These are phyloP conservation scores for Rousettus madagascariensis DNA, from an alignment of 2,797 vertebrate species.

Conservation along the genomic window DNA sequence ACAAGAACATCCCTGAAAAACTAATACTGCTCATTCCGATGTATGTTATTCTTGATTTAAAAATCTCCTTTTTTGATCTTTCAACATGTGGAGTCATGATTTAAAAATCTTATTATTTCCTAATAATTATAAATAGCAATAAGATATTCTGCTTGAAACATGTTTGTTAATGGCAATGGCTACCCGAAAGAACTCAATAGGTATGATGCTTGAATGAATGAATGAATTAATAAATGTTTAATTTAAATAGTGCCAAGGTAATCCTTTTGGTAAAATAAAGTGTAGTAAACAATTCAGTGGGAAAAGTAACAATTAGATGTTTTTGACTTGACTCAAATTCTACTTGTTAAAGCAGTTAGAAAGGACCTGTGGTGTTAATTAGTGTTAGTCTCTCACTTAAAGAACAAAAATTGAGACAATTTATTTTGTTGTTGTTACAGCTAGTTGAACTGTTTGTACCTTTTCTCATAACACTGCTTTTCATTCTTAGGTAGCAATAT, in stretches of 20 bases:
- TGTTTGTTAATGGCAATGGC: not conserved
- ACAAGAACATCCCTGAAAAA: not conserved
- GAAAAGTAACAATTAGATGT: not conserved
- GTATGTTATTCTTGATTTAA: not conserved
- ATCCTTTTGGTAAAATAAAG: not conserved
- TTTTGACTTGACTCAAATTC: not conserved
- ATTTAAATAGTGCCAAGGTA: constrained; percentile 19
- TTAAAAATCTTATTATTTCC: constrained; percentile 2
- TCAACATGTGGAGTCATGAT: not conserved
- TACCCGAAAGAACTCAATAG: not conserved
- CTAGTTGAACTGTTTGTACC: not conserved
- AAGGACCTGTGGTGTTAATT: not conserved
- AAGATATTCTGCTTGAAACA: not conserved
- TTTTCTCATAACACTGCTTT: constrained; percentile 57
- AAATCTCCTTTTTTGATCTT: not conserved
- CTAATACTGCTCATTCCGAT: not conserved
- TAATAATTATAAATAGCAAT: not conserved
- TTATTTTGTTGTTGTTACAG: not conserved
- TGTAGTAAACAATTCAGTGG: not conserved
- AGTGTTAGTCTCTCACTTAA: constrained; percentile 8
- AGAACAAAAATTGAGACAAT: constrained; percentile 19
- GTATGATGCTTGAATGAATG: not conserved
- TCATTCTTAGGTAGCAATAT: constrained; percentile 48
- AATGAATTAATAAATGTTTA: constrained; percentile 23
- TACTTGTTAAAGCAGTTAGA: constrained; percentile 6